These are phyloP conservation scores for Pseudorhombus dupliciocellatus DNA, from an alignment of 2,113 vertebrate species.

Conservation along the genomic window DNA sequence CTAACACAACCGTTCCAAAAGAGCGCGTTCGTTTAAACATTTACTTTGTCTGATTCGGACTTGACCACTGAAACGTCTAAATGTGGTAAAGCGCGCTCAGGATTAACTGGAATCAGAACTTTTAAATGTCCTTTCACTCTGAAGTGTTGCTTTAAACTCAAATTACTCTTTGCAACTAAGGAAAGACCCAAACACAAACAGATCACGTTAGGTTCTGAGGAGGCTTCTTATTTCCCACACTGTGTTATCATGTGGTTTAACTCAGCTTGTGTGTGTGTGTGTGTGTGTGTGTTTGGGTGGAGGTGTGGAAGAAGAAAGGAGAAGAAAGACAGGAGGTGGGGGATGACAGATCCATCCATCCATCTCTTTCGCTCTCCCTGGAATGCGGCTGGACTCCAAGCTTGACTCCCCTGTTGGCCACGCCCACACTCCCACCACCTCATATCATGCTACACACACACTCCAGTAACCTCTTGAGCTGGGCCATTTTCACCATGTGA, in stretches of 20 bases:
- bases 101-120: background rate
- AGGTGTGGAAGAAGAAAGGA: slow-evolving; percentile 19
- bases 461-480: background rate
- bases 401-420: slow-evolving; percentile 22
- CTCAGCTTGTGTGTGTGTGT: slow-evolving; percentile 14
- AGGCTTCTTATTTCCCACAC: slow-evolving; percentile 41
- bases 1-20: background rate
- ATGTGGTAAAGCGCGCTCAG: slow-evolving; percentile 7
- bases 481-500: slow-evolving; percentile 51
- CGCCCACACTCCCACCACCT: slow-evolving; percentile 31
- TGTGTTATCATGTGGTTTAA: slow-evolving; percentile 43
- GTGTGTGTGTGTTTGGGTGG: slow-evolving; percentile 26
- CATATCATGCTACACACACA: slow-evolving; percentile 12
- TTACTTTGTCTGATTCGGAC: slow-evolving; percentile 42
- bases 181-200: slow-evolving; percentile 1
- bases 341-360: slow-evolving; percentile 63
- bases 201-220: slow-evolving; percentile 7
- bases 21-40: slow-evolving; percentile 40
- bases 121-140: background rate
- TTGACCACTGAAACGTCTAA: slow-evolving; percentile 33
- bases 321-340: slow-evolving; percentile 40
- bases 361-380: slow-evolving; percentile 59
- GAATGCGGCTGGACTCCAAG: slow-evolving; percentile 74
- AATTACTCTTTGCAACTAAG: no score
- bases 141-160: no score